These are phyloP conservation scores for Lamellibrachia luymesi DNA, from an alignment of 1,140 invertebrate species.

Conservation along the genomic window DNA sequence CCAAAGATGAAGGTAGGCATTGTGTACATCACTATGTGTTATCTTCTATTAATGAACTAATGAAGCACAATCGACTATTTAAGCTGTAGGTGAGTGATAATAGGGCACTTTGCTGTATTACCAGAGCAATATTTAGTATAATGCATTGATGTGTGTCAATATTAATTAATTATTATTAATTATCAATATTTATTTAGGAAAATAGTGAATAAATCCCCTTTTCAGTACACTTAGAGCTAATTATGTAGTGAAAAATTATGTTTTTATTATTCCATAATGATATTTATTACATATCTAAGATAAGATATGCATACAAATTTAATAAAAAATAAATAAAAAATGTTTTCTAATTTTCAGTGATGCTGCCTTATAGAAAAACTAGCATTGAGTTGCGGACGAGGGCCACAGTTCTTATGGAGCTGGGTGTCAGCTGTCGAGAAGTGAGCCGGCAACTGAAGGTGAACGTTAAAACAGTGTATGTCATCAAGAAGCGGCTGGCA, in stretches of 20 bases:
- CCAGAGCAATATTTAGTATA: slow-evolving; percentile 12
- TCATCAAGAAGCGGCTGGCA: slow-evolving; percentile 6
- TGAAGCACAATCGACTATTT: neutral
- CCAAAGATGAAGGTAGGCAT: neutral
- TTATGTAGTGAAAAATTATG: slow-evolving; percentile 1
- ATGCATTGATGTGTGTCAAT: slow-evolving; percentile 1
- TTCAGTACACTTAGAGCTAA: neutral
- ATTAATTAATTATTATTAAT: slow-evolving; percentile 20
- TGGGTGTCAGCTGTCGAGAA: slow-evolving; percentile 2
- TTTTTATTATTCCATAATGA: neutral
- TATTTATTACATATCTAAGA: neutral
- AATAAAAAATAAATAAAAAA: slow-evolving; percentile 12
- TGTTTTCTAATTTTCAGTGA: slow-evolving; percentile 6
- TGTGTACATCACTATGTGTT: neutral
- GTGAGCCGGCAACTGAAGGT: slow-evolving; percentile 10
- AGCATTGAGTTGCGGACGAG: too few relatives aligned
- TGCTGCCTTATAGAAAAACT: neutral
- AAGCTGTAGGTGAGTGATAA: neutral
- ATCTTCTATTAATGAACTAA: slow-evolving; percentile 8
- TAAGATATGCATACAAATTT: slow-evolving; percentile 8
- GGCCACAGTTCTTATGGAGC: slow-evolving; percentile 8
- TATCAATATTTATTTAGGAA: slow-evolving; percentile 12
- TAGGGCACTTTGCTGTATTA: slow-evolving; percentile 7
- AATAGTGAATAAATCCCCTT: slow-evolving; percentile 12
- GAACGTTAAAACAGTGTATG: neutral